Evolutionary conservation across 2,888 invertebrate genomes (phyloP), one percentile per base, ranked within the genome.

Genomic region (Oscheius sp.): DNA sequence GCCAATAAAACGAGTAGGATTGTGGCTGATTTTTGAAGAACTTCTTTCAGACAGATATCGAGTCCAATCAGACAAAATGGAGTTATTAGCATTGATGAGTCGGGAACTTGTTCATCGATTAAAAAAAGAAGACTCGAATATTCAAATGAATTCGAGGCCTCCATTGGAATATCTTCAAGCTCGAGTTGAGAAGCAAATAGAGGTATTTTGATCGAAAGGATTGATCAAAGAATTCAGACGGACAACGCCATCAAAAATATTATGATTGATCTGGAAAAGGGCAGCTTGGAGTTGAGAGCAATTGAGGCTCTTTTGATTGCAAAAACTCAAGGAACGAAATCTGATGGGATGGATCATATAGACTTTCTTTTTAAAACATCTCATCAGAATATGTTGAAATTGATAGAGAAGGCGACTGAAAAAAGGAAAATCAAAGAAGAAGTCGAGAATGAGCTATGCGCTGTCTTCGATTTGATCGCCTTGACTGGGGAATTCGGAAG

Each of bases 11-110:
- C 68, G 23, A 68, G 68, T 68, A 42, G 34, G 39, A 52, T 50
- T 23, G 10, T 45, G 6, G 20, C 5, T 45, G 46, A 10, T 17
- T 17, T n/a, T n/a, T n/a, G n/a, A n/a, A n/a, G n/a, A n/a, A n/a
- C n/a, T n/a, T n/a, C 20, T 17, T 76, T 42, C 66, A 79, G 79
- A 77, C 45, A 69, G 77, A 10, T 79, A 79, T 50, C 77, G 79
- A 39, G 65, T 79, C 33, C 79, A 79, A 69, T 74, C 77, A 1
- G 77, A 77, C 17, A 57, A 70, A 33, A 25, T 67, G 4, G 34
- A 57, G 0, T 65, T 75, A 29, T 37, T 77, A n/a, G 66, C 71
- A 20, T 55, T 72, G 23, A 55, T 65, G 12, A 12, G 55, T 8
- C 31, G 53, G 27, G 75, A 73, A 29, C 39, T 77, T 29, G 57